These are phyloP conservation scores for Nothobranchius furzeri DNA, from an alignment of 2,113 vertebrate genomes.

Conservation along the genomic window DNA sequence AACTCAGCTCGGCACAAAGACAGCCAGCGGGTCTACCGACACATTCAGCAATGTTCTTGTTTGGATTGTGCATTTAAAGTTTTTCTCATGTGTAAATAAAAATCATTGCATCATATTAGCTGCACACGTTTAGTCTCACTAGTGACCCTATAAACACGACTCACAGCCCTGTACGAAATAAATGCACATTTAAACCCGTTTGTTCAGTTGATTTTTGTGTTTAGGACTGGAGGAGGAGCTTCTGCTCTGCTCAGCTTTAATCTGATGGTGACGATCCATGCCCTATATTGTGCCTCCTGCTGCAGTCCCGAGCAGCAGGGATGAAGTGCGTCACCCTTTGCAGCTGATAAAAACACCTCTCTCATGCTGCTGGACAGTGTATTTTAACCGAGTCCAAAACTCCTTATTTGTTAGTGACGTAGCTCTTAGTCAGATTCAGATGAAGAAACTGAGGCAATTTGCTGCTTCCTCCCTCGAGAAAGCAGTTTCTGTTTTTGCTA, in stretches of 20 bases:
- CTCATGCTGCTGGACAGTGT: conserved; percentile 74
- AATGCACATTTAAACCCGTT: not conserved
- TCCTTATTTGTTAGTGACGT: conserved; percentile 62
- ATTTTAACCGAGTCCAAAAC: conserved; percentile 51
- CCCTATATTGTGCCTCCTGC: conserved; percentile 51
- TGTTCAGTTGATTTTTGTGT: conserved; percentile 23
- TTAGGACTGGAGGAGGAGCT: not conserved
- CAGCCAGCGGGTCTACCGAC: too few relatives aligned
- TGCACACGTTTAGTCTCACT: not conserved
- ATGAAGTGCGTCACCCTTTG: conserved; percentile 75
- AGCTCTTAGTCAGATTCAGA: conserved; percentile 51
- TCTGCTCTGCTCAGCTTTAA: conserved; percentile 16
- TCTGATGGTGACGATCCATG: conserved; percentile 59
- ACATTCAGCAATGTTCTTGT: too few relatives aligned
- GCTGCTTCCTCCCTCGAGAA: conserved; percentile 38
- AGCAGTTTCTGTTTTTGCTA: conserved; percentile 33
- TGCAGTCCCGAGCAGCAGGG: conserved; percentile 55
- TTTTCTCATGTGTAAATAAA: too few relatives aligned
- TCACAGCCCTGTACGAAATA: too few relatives aligned
- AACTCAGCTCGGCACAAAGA: too few relatives aligned
- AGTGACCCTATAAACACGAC: not conserved
- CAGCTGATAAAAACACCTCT: conserved; percentile 75
- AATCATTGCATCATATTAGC: not conserved
- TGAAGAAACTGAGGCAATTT: conserved; percentile 33
- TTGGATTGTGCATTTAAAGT: too few relatives aligned